Evolutionary conservation across 2,888 invertebrate genomes (phyloP).

Genomic region (Lottia scabra): DNA sequence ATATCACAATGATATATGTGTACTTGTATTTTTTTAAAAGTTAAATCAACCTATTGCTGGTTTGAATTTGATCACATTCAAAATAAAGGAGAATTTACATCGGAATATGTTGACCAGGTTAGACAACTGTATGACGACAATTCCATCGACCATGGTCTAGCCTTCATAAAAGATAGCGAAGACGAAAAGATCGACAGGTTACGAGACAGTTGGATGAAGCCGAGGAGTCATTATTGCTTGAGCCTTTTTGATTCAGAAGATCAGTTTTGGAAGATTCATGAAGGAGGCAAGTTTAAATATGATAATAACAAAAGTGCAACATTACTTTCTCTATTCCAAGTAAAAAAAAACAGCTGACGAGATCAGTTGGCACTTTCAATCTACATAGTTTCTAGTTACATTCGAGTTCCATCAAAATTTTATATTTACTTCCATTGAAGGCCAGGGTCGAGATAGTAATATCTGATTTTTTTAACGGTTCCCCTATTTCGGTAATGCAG

Average conservation of each 20-base stretch:
- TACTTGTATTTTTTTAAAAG: constrained; percentile 10
- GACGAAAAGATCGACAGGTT: constrained; percentile 30
- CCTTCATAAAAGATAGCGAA: constrained; percentile 32
- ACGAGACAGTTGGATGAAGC: constrained; percentile 34
- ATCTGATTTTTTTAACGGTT: too few relatives aligned
- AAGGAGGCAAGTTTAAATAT: constrained; percentile 21
- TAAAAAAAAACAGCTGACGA: background rate
- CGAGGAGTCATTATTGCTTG: constrained; percentile 31
- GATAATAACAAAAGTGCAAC: background rate
- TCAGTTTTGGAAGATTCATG: constrained; percentile 26
- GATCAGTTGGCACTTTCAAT: too few relatives aligned
- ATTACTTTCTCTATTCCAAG: too few relatives aligned
- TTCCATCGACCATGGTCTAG: constrained; percentile 34
- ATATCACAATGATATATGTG: background rate
- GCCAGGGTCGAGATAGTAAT: too few relatives aligned
- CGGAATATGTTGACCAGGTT: constrained; percentile 36
- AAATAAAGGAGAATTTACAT: constrained; percentile 29
- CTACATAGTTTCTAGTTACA: too few relatives aligned
- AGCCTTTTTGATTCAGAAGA: constrained; percentile 29
- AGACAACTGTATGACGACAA: constrained; percentile 25
- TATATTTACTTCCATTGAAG: too few relatives aligned
- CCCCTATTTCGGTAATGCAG: too few relatives aligned
- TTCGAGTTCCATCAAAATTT: too few relatives aligned
- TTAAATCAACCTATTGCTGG: constrained; percentile 37
- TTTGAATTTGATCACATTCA: constrained; percentile 31